Evolutionary conservation across 2,797 vertebrate species (phyloP), one percentile per base, ranked within the genome.

Genomic region (Sebastes vulpes): DNA sequence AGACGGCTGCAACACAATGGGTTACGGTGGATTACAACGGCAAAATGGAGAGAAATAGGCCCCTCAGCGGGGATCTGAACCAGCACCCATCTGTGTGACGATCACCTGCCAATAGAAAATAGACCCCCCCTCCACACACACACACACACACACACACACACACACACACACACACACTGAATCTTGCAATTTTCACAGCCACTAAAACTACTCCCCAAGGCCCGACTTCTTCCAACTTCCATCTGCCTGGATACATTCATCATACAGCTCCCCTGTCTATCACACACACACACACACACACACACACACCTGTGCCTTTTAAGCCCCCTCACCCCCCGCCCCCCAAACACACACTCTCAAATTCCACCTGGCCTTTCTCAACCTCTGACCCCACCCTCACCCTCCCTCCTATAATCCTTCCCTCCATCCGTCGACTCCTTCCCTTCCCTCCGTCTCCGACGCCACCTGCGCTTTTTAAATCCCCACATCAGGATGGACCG

Each of bases 391-490:
- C 88, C 84, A 48, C 80, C 85, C 86, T 89, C 82, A 65, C 70
- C 60, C 81, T 74, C 35, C 60, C 59, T 83, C 82, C 72, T 68
- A 58, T 88, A 88, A 90, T 91, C 91, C 89, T 38, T 72, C 81
- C 58, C 68, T 85, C 83, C 75, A 79, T 76, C 78, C 75, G 70
- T 73, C 58, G 72, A 81, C 90, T 88, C 79, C 68, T 80, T 70
- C 12, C 28, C 77, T 81, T 87, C 85, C 72, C 69, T 74, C 83
- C 87, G 80, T 87, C 84, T 88, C 68, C 54, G n/a, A 53, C 66
- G 72, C 72, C 91, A 91, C 91, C 93, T 94, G 92, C 79, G 86
- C 83, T 89, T 92, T 92, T 92, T 90, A 92, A 94, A 94, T 92
- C 93, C 91, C 85, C 20, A 65, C 90, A 88, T 89, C 84, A 94